Evolutionary conservation across 2,113 vertebrate genomes (phyloP), one percentile per base, ranked within the genome.

Genomic region (Polyodon spathula): DNA sequence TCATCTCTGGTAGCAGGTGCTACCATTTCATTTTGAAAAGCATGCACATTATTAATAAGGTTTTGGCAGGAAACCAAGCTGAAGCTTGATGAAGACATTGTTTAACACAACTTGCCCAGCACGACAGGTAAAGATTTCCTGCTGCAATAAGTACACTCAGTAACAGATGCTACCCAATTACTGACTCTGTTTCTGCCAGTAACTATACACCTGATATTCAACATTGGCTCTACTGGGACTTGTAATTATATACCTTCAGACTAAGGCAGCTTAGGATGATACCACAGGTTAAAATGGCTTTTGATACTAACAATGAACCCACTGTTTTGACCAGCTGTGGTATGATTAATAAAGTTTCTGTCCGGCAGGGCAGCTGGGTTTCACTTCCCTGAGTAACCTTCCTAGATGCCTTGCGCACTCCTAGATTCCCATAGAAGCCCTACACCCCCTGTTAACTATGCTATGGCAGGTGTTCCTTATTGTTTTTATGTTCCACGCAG

Each of bases 231-330:
- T n/a, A 50, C 48, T 71, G 68, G 71, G 71, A 58, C 67, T 71
- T 63, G 81, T 78, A 83, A 82, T 83, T 72, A 75, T 72, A 83
- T 51, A 74, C 76, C 61, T 57, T 44, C 37, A 4, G 64, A 62
- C 73, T 81, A 77, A 83, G 68, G 81, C 82, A 79, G 80, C 78
- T 74, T 37, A 11, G 60, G 59, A 61, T 54, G 12, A 50, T 50
- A n/a, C 12, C 14, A 50, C 48, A n/a, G 48, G 48, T 50, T 50
- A 14, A 50, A 50, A 5, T 50, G 48, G 48, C 48, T n/a, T 10
- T 50, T 50, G 2, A 50, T 14, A 11, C 48, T 14, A n/a, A 50
- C 48, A 50, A n/a, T 10, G 14, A n/a, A 10, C 15, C 15, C 9
- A 3, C 12, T 6, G 10, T 50, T 50, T 12, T 50, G 48, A 50